Percentiles rank a stretch among this genome's conserved stretches.
These are phyloP conservation scores for Haemorhous mexicanus DNA, from an alignment of 2,113 vertebrate species.

Conservation along the genomic window DNA sequence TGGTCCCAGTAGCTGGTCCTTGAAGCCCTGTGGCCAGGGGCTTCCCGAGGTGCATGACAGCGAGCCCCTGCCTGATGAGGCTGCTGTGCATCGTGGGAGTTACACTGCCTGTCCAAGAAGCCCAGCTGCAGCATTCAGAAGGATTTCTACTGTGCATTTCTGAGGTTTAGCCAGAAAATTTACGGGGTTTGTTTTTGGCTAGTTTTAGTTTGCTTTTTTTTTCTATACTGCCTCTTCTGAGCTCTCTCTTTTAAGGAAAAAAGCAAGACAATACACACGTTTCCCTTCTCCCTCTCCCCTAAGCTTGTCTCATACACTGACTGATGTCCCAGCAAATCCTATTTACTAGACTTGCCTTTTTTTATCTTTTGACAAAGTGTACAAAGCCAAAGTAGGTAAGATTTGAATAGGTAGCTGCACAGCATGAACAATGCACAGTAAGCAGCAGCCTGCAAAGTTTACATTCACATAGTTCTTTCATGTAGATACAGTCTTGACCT, in stretches of 20 bases:
- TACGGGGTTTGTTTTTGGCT: neutral
- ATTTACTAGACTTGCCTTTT: neutral
- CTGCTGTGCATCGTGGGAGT: neutral
- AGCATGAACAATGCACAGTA: neutral
- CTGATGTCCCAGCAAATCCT: neutral
- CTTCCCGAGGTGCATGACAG: neutral
- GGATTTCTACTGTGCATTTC: slow-evolving; percentile 4
- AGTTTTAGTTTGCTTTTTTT: neutral
- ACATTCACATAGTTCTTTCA: neutral
- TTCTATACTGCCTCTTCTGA: neutral
- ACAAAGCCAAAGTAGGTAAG: neutral
- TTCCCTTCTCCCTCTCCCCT: neutral
- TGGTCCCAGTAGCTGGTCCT: neutral
- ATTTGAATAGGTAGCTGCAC: neutral
- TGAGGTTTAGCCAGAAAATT: slow-evolving; percentile 1
- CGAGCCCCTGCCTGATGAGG: neutral
- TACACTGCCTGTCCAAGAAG: neutral
- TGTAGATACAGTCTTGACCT: neutral
- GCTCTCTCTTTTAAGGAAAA: neutral
- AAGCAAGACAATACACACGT: neutral
- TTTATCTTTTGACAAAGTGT: neutral
- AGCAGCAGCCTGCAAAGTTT: neutral
- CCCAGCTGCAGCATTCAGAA: slow-evolving; percentile 37
- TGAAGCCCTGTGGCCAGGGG: neutral
- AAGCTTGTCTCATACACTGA: neutral